These are phyloP conservation scores for Meliscaeva auricollis DNA, from an alignment of 2,888 invertebrate species.

Conservation along the genomic window DNA sequence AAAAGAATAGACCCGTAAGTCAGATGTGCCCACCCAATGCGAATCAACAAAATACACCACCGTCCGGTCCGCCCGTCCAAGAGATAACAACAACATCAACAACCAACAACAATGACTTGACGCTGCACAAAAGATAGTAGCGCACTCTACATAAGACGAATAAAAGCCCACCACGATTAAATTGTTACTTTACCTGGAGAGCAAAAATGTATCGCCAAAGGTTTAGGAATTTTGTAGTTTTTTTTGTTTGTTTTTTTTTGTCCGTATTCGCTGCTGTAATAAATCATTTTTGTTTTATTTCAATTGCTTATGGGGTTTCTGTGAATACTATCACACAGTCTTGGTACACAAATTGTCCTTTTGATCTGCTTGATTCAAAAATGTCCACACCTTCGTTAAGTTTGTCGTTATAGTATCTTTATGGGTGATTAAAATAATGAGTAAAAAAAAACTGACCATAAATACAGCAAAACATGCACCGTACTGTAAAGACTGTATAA, in stretches of 20 bases:
- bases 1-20: conserved; percentile 7
- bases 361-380: too few species aligned
- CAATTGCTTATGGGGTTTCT: too few species aligned
- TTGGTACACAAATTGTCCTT: too few species aligned
- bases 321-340: too few species aligned
- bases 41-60: conserved; percentile 6
- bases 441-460: too few species aligned
- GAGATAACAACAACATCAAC: conserved; percentile 9
- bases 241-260: neutral
- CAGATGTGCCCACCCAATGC: conserved; percentile 36
- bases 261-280: conserved; percentile 7
- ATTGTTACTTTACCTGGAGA: conserved; percentile 44
- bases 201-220: conserved; percentile 51
- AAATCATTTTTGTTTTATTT: conserved; percentile 15
- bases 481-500: too few species aligned
- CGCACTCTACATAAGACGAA: conserved; percentile 39
- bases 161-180: conserved; percentile 65
- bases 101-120: conserved; percentile 2
- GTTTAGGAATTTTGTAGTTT: conserved; percentile 13
- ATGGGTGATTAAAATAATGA: too few species aligned
- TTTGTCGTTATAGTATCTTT: too few species aligned
- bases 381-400: too few species aligned
- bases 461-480: too few species aligned
- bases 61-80: neutral
- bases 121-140: conserved; percentile 9